These are phyloP conservation scores for Apocrypta bakeri DNA, from an alignment of 1,140 invertebrate genomes.

Conservation along the genomic window DNA sequence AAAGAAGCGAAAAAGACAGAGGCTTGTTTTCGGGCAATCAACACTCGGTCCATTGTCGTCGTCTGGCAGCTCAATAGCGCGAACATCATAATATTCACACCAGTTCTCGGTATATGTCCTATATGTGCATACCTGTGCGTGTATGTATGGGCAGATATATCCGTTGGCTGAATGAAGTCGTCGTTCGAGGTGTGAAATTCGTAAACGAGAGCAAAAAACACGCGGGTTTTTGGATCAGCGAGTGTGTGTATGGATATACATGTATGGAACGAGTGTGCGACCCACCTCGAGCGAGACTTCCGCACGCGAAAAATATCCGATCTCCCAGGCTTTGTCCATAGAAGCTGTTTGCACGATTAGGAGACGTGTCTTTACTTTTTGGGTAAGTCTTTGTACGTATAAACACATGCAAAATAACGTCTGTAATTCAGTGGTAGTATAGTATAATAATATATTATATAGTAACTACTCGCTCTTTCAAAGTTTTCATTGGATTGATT, in stretches of 20 bases:
- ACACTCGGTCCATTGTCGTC: slow-evolving; percentile 27
- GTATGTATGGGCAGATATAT: slow-evolving; percentile 60
- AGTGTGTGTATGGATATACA: background rate
- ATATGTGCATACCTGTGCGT: background rate
- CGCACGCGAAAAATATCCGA: slow-evolving; percentile 12
- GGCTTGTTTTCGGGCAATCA: slow-evolving; percentile 40
- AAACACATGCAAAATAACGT: too few relatives aligned
- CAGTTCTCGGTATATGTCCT: slow-evolving; percentile 4
- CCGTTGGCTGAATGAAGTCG: slow-evolving; percentile 66
- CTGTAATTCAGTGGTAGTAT: too few relatives aligned
- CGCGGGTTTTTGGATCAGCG: background rate
- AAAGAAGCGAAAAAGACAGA: background rate
- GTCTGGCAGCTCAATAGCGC: slow-evolving; percentile 46
- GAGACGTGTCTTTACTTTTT: too few relatives aligned
- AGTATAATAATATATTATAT: too few relatives aligned
- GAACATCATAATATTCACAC: slow-evolving; percentile 49
- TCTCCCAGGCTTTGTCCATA: background rate
- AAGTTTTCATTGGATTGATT: too few relatives aligned
- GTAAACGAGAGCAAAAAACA: slow-evolving; percentile 30
- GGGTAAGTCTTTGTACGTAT: too few relatives aligned
- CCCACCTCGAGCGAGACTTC: background rate
- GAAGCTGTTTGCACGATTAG: slow-evolving; percentile 18
- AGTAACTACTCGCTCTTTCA: too few relatives aligned
- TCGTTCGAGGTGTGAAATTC: slow-evolving; percentile 47
- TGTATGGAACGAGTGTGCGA: background rate